These are phyloP conservation scores for Baronia brevicornis DNA, from an alignment of 2,888 invertebrate species.

Conservation along the genomic window DNA sequence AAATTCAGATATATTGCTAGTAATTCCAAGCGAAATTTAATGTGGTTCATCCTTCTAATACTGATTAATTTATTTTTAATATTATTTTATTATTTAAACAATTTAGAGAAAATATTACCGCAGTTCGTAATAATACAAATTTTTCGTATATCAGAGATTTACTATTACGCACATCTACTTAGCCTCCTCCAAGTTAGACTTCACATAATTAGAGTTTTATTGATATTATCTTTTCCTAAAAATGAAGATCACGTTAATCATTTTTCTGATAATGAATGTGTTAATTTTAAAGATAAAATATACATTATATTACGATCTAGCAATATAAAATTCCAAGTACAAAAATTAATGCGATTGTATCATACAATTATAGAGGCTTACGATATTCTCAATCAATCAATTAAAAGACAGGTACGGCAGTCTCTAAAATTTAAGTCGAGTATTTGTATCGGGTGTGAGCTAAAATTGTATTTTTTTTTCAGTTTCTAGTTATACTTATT, in stretches of 20 bases:
- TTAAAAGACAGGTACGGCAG: conserved; percentile 27
- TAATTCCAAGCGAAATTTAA: conserved; percentile 2
- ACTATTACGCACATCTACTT: conserved; percentile 20
- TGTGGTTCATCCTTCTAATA: background rate
- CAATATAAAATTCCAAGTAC: conserved; percentile 10
- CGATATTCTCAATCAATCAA: conserved; percentile 18
- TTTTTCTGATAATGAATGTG: conserved; percentile 2
- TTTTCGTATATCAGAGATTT: conserved; percentile 13
- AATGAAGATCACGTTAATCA: background rate
- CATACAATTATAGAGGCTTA: conserved; percentile 19
- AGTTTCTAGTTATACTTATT: conserved; percentile 42
- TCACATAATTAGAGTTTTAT: conserved; percentile 13
- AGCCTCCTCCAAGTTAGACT: conserved; percentile 15
- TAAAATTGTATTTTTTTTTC: conserved; percentile 23
- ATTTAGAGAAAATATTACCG: background rate
- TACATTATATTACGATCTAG: background rate
- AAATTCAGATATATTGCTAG: conserved; percentile 1
- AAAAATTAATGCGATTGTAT: conserved; percentile 17
- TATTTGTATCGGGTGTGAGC: no score
- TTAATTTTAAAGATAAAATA: conserved; percentile 1
- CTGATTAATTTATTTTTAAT: background rate
- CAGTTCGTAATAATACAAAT: conserved; percentile 7
- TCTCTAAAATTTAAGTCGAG: no score
- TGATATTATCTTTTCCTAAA: conserved; percentile 12
- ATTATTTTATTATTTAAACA: background rate